phyloP scores from a whole-genome alignment of 2,888 invertebrate species.

The Scaeva pyrastri region DNA sequence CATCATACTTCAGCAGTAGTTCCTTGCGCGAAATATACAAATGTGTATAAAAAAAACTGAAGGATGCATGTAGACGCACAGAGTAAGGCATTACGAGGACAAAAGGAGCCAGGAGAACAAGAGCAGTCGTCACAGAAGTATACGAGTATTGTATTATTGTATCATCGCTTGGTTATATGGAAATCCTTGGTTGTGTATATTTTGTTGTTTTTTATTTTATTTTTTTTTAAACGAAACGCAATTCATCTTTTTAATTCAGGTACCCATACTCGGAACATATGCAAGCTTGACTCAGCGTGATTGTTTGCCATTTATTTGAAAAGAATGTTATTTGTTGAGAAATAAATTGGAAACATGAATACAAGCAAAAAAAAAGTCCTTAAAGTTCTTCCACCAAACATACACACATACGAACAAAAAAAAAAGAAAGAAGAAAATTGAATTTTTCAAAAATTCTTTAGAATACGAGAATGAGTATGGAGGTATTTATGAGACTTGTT shows the following conservation, averaged over 20 bases:
- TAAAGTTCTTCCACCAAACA: no score
- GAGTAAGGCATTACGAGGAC: background rate
- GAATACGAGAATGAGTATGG: no score
- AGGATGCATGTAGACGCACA: background rate
- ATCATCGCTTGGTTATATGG: background rate
- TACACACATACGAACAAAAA: background rate
- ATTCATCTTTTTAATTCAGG: constrained; percentile 26
- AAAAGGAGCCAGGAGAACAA: background rate
- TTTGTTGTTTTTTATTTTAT: constrained; percentile 4
- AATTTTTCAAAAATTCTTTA: background rate
- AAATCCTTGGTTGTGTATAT: background rate
- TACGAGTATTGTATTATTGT: constrained; percentile 3
- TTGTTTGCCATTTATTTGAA: constrained; percentile 15
- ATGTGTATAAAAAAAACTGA: background rate
- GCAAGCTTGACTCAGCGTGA: no score
- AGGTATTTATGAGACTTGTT: no score
- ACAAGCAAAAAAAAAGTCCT: background rate
- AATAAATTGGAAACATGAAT: constrained; percentile 19
- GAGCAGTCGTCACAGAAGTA: constrained; percentile 2
- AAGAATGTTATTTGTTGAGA: background rate
- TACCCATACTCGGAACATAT: constrained; percentile 8
- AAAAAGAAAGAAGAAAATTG: background rate
- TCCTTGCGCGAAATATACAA: background rate
- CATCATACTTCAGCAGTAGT: background rate
- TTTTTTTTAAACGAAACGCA: background rate